Evolutionary conservation across 2,113 vertebrate species (phyloP).

Genomic region (Axis porcinus): DNA sequence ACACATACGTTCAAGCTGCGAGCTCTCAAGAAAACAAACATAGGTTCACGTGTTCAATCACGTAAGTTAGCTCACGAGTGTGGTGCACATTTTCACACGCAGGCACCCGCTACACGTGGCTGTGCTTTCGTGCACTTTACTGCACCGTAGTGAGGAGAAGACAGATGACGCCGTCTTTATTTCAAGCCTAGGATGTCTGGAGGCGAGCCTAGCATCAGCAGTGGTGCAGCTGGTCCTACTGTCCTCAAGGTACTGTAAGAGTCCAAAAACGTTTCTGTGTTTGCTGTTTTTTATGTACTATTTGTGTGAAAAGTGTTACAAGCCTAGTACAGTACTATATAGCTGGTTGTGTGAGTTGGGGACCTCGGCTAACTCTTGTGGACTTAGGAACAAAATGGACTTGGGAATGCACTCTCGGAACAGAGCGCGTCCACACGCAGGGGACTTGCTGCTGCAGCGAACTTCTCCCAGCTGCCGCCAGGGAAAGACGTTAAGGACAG

Average conservation of each 20-base stretch:
- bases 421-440: fast-evolving
- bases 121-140: background rate
- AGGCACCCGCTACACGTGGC: fast-evolving
- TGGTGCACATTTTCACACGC: background rate
- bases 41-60: background rate
- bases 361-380: background rate
- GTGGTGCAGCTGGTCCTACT: background rate
- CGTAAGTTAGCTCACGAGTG: background rate
- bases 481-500: too few species aligned
- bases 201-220: background rate
- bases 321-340: background rate
- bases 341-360: background rate
- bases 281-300: background rate
- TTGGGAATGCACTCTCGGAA: background rate
- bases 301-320: background rate
- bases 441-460: background rate
- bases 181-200: background rate
- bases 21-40: background rate
- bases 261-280: too few species aligned
- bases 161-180: fast-evolving
- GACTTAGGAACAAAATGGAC: background rate
- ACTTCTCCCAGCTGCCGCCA: background rate
- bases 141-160: background rate
- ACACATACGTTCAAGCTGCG: background rate
- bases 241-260: background rate